These are phyloP conservation scores for Pararge aegeria DNA, from an alignment of 1,140 invertebrate species.

Conservation along the genomic window DNA sequence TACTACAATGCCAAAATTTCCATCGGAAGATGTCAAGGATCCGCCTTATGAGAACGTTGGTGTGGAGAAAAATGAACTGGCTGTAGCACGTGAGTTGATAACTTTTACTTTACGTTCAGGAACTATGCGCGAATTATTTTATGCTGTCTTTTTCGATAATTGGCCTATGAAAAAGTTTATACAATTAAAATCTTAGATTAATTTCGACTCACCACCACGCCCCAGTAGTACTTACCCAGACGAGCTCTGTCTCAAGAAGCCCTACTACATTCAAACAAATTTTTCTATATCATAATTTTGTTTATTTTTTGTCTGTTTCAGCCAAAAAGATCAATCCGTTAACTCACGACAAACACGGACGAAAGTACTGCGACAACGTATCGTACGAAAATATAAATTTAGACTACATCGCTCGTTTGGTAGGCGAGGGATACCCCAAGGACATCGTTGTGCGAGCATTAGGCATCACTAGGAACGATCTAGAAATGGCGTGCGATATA, in stretches of 20 bases:
- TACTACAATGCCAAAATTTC: constrained; percentile 71
- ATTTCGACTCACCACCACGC: too few species aligned
- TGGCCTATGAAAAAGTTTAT: too few species aligned
- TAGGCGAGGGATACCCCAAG: constrained; percentile 93
- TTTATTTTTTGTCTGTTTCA: constrained; percentile 38
- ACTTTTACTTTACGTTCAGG: neutral
- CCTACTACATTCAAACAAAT: too few species aligned
- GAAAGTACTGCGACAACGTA: constrained; percentile 70
- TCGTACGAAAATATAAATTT: constrained; percentile 94
- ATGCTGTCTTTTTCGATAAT: too few species aligned
- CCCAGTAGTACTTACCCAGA: too few species aligned
- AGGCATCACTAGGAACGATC: constrained; percentile 94
- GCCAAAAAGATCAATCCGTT: constrained; percentile 74
- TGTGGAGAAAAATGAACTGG: constrained; percentile 61
- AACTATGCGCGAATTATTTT: too few species aligned
- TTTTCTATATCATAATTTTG: neutral
- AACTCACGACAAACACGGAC: constrained; percentile 75
- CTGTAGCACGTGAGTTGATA: constrained; percentile 54
- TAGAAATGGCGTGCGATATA: constrained; percentile 97
- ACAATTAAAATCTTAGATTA: too few species aligned
- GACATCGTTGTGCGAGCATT: constrained; percentile 94
- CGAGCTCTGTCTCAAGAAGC: too few species aligned
- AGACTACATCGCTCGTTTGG: constrained; percentile 92
- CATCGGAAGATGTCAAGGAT: constrained; percentile 61
- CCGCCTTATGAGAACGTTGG: constrained; percentile 73